Evolutionary conservation across 2,113 vertebrate species (phyloP).

Genomic region (Plecotus auritus): DNA sequence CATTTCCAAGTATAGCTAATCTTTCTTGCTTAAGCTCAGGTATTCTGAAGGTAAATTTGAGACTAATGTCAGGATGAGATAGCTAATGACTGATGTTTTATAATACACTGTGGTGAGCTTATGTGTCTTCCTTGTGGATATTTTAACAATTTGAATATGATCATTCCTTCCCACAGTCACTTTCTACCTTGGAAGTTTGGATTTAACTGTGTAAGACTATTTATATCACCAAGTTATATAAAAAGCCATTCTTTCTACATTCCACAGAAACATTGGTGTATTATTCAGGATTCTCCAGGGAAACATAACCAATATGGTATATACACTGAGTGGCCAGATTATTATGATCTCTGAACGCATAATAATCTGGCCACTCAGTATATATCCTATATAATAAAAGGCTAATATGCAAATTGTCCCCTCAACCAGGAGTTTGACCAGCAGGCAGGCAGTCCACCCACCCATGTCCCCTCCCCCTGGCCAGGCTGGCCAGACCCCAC

Average conservation of each 20-base stretch:
- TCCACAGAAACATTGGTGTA: not conserved
- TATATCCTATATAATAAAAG: too few species aligned
- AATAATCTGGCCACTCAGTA: too few species aligned
- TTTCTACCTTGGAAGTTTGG: slow-evolving; percentile 11
- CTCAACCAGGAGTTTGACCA: too few species aligned
- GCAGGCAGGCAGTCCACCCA: too few species aligned
- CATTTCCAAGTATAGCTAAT: not conserved
- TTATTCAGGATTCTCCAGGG: not conserved
- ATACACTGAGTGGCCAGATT: not conserved
- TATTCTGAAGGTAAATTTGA: slow-evolving; percentile 23
- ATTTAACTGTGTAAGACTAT: not conserved
- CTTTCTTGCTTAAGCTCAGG: not conserved
- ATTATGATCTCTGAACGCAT: too few species aligned
- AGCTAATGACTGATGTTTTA: not conserved
- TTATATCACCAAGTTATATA: not conserved
- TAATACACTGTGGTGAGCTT: not conserved
- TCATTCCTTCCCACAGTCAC: not conserved
- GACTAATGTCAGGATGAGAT: not conserved
- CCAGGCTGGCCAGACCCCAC: too few species aligned
- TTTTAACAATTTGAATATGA: not conserved
- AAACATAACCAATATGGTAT: not conserved
- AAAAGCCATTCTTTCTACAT: not conserved
- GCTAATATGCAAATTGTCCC: too few species aligned
- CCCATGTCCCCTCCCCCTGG: too few species aligned
- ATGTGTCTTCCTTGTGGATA: not conserved